Conservation (phyloP, 1,140 invertebrate species). For the Brachionus asplanchnoidis region DNA sequence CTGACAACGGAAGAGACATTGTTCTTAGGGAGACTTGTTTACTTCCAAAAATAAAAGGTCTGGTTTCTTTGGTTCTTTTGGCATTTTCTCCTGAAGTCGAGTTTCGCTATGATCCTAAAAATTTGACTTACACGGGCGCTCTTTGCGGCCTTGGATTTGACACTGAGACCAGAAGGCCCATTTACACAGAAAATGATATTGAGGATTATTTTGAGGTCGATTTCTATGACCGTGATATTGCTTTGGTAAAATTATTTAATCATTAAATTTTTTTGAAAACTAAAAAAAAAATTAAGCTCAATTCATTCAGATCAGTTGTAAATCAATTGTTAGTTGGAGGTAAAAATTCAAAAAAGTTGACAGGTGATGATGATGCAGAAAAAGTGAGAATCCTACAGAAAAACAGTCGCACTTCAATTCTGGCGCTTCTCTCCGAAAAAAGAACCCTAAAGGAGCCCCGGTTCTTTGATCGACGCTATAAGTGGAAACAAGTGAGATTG, state of each 20-base stretch:
- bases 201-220: constrained; percentile 36
- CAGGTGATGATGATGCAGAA: not conserved
- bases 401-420: not conserved
- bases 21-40: not conserved
- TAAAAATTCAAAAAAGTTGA: not conserved
- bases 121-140: not conserved
- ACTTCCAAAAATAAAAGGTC: constrained; percentile 34
- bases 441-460: not conserved
- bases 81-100: constrained; percentile 27
- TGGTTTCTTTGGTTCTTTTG: constrained; percentile 6
- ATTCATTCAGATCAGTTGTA: not conserved
- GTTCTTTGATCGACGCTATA: not conserved
- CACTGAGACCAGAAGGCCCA: not conserved
- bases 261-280: not conserved
- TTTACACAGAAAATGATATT: constrained; percentile 20
- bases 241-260: not conserved
- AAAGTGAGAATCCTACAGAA: not conserved
- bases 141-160: constrained; percentile 29
- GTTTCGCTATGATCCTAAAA: not conserved
- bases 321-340: constrained; percentile 7
- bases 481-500: not conserved
- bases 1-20: not conserved
- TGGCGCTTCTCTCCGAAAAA: not conserved
- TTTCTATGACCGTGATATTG: not conserved
- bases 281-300: not conserved